Evolutionary conservation across 2,888 invertebrate genomes (phyloP).

Genomic region (Hipparchia sbordonii): DNA sequence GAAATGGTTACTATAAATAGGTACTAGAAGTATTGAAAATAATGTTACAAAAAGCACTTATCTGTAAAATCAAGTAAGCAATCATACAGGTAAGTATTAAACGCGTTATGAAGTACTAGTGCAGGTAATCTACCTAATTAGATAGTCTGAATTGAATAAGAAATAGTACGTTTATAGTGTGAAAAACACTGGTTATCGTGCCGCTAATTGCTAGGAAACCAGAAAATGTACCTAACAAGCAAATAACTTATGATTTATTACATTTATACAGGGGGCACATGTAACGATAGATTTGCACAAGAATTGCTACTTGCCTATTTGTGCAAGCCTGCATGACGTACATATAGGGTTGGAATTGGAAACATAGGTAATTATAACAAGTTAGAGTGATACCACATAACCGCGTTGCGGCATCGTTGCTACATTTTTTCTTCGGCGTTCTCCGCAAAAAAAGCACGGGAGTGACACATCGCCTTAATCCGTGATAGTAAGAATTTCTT

Average conservation of each 20-base stretch:
- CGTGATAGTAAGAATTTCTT: too few species aligned
- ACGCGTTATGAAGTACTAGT: not conserved
- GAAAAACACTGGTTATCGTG: not conserved
- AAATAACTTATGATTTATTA: slow-evolving; percentile 8
- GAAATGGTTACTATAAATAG: not conserved
- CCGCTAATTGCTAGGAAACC: slow-evolving; percentile 4
- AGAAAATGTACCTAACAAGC: not conserved
- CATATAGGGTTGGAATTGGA: too few species aligned
- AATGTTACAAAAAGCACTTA: not conserved
- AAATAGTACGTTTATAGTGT: not conserved
- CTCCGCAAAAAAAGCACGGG: too few species aligned
- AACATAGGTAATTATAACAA: too few species aligned
- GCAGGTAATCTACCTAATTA: not conserved
- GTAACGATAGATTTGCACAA: not conserved
- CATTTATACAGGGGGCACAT: not conserved
- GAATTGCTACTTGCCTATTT: not conserved
- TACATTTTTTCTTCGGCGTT: too few species aligned
- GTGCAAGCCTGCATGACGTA: not conserved
- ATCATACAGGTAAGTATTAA: not conserved
- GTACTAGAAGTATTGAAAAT: too few species aligned
- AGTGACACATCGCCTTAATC: too few species aligned
- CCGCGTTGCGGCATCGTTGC: too few species aligned
- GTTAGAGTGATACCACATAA: too few species aligned
- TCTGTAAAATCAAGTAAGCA: not conserved
- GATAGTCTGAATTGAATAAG: not conserved